Evolutionary conservation across 2,797 vertebrate genomes (phyloP), one percentile per base, ranked within the genome.

Genomic region (Thunnus albacares): DNA sequence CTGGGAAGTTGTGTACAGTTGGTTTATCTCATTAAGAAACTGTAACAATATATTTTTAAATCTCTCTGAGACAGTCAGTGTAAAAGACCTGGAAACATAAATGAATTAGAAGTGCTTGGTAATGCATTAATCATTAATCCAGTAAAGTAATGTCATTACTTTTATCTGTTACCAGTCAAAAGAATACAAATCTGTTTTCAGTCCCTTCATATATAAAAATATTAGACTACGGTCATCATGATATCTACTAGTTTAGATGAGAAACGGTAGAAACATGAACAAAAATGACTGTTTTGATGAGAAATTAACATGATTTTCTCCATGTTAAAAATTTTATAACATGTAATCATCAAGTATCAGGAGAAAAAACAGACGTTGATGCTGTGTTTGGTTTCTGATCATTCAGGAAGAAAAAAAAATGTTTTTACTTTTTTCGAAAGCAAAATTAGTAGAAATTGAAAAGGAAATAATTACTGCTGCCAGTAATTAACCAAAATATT

Each of bases 11-110:
- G 74, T 68, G 80, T 66, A 28, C 60, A 77, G 52, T 75, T 76
- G 28, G 45, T 79, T 58, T 59, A 20, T 62, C 62, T 53, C 43
- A 22, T 55, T 24, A 33, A 52, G 41, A 79, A 73, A 74, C 45
- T 53, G 67, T 33, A 71, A 20, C 57, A 52, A 24, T 60, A 58
- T 38, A 49, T 79, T 43, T 65, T 69, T 43, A 81, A 83, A 83
- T 80, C 83, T 87, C 70, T 88, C 63, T 71, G 57, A 80, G 63
- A 86, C 77, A 70, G 58, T 82, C 87, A 69, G 71, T 68, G 74
- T 79, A 79, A 79, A 84, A 87, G 57, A 75, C 52, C 63, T 71
- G 77, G 62, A 82, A 62, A 83, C 59, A 41, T 22, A 33, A 58
- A 80, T 28, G 43, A 56, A 75, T 51, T 28, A n/a, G 20, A 67